Conservation (phyloP, 37 sponge, comb jelly and placozoan genomes). For the Ephydatia muelleri region DNA sequence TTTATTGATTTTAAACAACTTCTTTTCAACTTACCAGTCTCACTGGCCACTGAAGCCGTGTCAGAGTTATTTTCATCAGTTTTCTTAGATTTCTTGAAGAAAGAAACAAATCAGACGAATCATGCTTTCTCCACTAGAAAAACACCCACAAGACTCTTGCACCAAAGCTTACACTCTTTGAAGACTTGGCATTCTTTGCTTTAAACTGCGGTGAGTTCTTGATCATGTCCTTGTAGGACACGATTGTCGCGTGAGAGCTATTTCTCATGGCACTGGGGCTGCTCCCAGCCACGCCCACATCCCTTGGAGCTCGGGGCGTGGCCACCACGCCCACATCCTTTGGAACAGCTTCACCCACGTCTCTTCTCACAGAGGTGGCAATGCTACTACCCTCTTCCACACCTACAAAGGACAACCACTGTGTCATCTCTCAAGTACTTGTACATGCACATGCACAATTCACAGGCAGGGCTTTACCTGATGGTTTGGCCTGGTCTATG, state of each 20-base stretch:
- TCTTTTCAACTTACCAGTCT: neutral
- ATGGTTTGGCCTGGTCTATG: too few species aligned
- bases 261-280: neutral
- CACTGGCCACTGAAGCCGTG: neutral
- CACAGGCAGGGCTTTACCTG: too few species aligned
- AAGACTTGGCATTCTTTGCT: neutral
- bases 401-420: neutral
- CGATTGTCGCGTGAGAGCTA: neutral
- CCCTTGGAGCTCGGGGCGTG: neutral
- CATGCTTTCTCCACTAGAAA: neutral
- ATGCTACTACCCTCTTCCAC: neutral
- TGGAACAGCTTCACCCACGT: too few species aligned
- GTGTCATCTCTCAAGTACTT: neutral
- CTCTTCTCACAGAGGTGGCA: too few species aligned
- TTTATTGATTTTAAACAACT: too few species aligned
- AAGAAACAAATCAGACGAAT: neutral
- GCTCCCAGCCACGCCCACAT: neutral
- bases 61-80: neutral
- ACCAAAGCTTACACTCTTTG: neutral
- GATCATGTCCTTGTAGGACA: slow-evolving; percentile 40
- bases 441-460: neutral
- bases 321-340: neutral
- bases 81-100: neutral
- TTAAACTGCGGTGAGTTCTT: slow-evolving; percentile 24
- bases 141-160: too few species aligned